phyloP scores from a whole-genome alignment of 2,113 vertebrate genomes.

The Embiotoca jacksoni region DNA sequence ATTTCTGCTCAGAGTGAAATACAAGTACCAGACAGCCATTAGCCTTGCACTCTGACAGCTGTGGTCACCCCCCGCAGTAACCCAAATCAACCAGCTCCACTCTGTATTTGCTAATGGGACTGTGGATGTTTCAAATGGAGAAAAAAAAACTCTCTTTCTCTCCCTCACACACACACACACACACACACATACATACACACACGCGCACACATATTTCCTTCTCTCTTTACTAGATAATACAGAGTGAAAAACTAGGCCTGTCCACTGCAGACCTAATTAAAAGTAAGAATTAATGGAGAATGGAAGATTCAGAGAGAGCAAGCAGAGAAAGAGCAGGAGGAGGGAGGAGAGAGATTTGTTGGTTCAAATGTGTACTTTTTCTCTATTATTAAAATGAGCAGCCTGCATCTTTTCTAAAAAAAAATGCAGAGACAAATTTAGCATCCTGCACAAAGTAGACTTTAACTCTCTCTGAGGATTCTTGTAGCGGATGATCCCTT shows the following conservation, averaged over 20 bases:
- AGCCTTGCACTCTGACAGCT: slow-evolving; percentile 73
- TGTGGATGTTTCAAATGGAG: slow-evolving; percentile 69
- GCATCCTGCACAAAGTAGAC: slow-evolving; percentile 62
- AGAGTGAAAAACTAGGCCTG: slow-evolving; percentile 85
- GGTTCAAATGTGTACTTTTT: slow-evolving; percentile 81
- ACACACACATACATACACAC: slow-evolving; percentile 34
- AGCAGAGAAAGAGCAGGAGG: slow-evolving; percentile 62
- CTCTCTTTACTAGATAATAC: slow-evolving; percentile 81
- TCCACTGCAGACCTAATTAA: slow-evolving; percentile 88
- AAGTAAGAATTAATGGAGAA: slow-evolving; percentile 86
- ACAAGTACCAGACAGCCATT: slow-evolving; percentile 71
- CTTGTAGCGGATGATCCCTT: slow-evolving; percentile 55
- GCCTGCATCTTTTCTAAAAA: slow-evolving; percentile 72
- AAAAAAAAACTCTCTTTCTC: slow-evolving; percentile 68
- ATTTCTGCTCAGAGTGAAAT: slow-evolving; percentile 70
- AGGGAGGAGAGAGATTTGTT: slow-evolving; percentile 74
- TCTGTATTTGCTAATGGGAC: slow-evolving; percentile 78
- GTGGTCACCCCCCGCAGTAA: slow-evolving; percentile 72
- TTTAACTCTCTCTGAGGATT: slow-evolving; percentile 63
- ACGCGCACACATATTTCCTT: slow-evolving; percentile 54
- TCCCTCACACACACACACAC: slow-evolving; percentile 6
- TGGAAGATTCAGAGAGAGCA: slow-evolving; percentile 73
- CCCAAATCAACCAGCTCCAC: slow-evolving; percentile 77
- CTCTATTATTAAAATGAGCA: slow-evolving; percentile 81
- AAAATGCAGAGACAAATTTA: slow-evolving; percentile 73